Evolutionary conservation across 2,888 invertebrate genomes (phyloP), one percentile per base, ranked within the genome.

Genomic region (Megaustenia siamemsis): DNA sequence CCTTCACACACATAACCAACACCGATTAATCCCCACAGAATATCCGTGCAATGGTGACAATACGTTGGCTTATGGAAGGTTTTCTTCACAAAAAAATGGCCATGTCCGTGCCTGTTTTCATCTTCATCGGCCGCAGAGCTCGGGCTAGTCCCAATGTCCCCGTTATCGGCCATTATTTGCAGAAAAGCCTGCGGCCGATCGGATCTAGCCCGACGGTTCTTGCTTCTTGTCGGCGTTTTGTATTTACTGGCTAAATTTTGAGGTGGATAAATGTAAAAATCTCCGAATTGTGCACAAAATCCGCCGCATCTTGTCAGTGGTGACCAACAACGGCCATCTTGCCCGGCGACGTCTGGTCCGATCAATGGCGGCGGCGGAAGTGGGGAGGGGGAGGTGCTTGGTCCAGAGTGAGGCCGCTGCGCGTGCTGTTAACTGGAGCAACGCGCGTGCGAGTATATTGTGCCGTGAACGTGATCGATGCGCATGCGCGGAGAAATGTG

Each of bases 1-100:
- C 99, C 98, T 97, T 99, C 99, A 96, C 99, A 99, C 95, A 98
- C 97, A 96, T 97, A 98, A 95, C 99, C 99, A 96, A 99, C 99
- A 95, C 98, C 98, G 95, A 99, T 98, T 95, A 99, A 96, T 95
- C 99, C 99, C 99, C 99, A 99, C 94, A 99, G 96, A 96, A 99
- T 97, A 95, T 99, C 99, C 95, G 98, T 98, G 96, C 99, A 99
- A 96, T 99, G 98, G 96, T 99, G 99, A 96, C 99, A 99, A 96
- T 99, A 99, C 94, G 98, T 98, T 95, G 99, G 99, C 96, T 99
- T 99, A 96, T 99, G 99, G 96, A 99, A 99, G 95, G 98, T 99
- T 96, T 99, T 99, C 97, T 99, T 99, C 95, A 97, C 97, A 96
- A 99, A 99, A 96, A 97, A 98, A 96, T 99, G 99, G 94, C 98